Evolutionary conservation across 2,888 invertebrate genomes (phyloP), one percentile per base, ranked within the genome.

Genomic region (Drosophila trichaetosa): DNA sequence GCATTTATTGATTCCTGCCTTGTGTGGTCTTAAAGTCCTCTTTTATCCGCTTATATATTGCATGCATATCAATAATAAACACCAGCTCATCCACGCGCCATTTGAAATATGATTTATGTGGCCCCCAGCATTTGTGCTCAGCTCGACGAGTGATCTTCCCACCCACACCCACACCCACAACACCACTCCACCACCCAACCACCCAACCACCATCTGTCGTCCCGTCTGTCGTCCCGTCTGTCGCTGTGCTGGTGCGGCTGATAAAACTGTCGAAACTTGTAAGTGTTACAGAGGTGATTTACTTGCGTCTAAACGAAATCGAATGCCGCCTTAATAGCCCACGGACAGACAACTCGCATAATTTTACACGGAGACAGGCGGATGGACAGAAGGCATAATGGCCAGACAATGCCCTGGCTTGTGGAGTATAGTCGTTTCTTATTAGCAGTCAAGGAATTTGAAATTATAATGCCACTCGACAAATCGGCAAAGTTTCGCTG

Each of bases 251-350:
- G 52, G 46, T 53, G 62, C 31, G 68, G 73, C 76, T 87, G 81
- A 79, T 90, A 90, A 83, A 87, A 86, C 89, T 90, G 91, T 91
- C 90, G 84, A 90, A 90, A 90, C 76, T 91, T 88, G 82, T 79
- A 90, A 90, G 84, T 84, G 85, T 85, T 85, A 79, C 88, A 62
- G 76, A 70, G 74, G 86, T 86, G 80, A 79, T 79, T 80, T 86
- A 82, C 72, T 88, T 78, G 78, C 70, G 73, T 79, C 86, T 81
- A 80, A 85, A 83, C 83, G 83, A 80, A 90, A 90, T 89, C 91
- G 85, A 90, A 85, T 84, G 82, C 90, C 80, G 86, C 79, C 90
- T 81, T 90, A 90, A 85, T 91, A 84, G 91, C 83, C 82, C 53
- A 61, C 62, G 82, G 88, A 73, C 81, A 81, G 82, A 82, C 90